phyloP scores from a whole-genome alignment of 2,113 vertebrate genomes.

The Megaleporinus macrocephalus region DNA sequence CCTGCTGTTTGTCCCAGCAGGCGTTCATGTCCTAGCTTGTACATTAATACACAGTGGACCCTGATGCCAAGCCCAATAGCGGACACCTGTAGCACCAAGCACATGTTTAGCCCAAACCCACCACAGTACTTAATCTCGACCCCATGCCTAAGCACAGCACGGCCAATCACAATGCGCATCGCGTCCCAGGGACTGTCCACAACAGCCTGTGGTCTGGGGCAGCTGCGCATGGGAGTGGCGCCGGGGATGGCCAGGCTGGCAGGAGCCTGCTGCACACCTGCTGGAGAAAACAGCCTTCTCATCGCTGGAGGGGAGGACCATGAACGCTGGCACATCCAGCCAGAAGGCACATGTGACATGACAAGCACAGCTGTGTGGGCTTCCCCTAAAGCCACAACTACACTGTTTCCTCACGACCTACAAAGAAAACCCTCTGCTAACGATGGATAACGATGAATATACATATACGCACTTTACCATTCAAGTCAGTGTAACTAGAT shows the following conservation, averaged over 20 bases:
- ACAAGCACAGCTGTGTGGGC: constrained; percentile 48
- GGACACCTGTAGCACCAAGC: constrained; percentile 11
- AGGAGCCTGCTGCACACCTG: constrained; percentile 50
- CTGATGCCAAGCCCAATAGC: constrained; percentile 12
- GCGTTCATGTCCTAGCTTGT: background rate
- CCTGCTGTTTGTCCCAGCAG: constrained; percentile 21
- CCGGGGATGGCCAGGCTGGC: constrained; percentile 31
- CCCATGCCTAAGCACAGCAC: constrained; percentile 7
- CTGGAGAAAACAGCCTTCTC: constrained; percentile 29
- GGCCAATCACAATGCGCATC: background rate
- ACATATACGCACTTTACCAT: too few species aligned
- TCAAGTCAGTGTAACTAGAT: too few species aligned
- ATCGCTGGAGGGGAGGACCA: constrained; percentile 5
- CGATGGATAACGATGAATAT: too few species aligned
- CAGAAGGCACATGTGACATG: constrained; percentile 25
- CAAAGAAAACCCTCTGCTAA: background rate
- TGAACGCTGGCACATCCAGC: constrained; percentile 43
- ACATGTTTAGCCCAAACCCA: constrained; percentile 18
- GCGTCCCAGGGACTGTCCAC: constrained; percentile 29
- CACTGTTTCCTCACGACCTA: constrained; percentile 1
- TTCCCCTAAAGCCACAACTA: constrained; percentile 27
- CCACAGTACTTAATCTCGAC: constrained; percentile 14
- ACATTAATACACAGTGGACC: background rate
- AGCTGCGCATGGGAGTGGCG: constrained; percentile 45
- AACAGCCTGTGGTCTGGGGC: constrained; percentile 36